Base-by-base conservation (phyloP, 2,888 invertebrate genomes). In the Cephus pygmeus region DNA sequence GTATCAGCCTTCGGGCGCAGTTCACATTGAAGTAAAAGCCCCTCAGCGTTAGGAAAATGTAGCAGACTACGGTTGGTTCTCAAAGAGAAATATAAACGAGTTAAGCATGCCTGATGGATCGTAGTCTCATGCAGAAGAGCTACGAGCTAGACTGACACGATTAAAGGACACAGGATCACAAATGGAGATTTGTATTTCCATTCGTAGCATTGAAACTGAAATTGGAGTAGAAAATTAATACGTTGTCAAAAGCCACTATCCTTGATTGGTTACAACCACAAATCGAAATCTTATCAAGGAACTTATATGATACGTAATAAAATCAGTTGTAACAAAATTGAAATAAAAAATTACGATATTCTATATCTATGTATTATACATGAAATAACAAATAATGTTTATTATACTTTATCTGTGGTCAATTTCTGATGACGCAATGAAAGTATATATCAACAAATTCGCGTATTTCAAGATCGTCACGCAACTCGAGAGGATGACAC, bases 11-110 rank as follows among this genome's bases (percentile, higher is more conserved):
- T 71, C 71, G 31, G 71, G 71, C 71, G 33, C 12, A 31, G 71
- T 71, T 23, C 11, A 71, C 71, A 34, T 11, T 33, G 71, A 71
- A 71, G 33, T 31, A 71, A 71, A 34, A 71, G 71, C 71, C 71
- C 71, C 34, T 71, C 34, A 15, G 34, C 71, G 71, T 31, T 71
- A 71, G 71, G 71, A 31, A 71, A 71, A 71, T 9, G 71, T 31
- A 71, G 34, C 71, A 23, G 34, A 34, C 15, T 71, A 71, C 71
- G 12, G 71, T 23, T 71, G 11, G 71, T 31, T 71, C 71, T 71
- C 71, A 71, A 71, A 71, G 71, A 71, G 71, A 31, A 23, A 71
- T 15, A 12, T 71, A 71, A 71, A 31, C 33, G 31, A 71, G 71
- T 71, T 71, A 71, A 15, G 71, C 33, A 71, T 12, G 71, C 33